Conservation (phyloP, 2,113 vertebrate genomes). For the Propithecus coquereli region DNA sequence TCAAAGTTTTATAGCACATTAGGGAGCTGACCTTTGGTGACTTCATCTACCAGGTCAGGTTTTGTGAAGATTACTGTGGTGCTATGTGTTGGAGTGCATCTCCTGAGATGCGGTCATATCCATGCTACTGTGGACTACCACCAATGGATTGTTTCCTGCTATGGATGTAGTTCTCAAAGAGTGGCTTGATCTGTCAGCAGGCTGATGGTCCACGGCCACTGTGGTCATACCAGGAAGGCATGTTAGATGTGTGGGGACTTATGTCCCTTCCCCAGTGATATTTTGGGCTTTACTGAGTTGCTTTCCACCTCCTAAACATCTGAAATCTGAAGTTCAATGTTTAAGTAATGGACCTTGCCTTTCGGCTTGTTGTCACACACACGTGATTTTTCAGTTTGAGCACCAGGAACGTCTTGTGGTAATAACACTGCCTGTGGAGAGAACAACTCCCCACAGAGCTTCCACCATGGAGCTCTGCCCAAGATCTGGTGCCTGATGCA, state of each 20-base stretch:
- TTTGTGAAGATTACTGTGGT: not conserved
- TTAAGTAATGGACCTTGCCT: not conserved
- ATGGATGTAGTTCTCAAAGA: not conserved
- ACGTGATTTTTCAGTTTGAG: not conserved
- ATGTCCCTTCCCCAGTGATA: not conserved
- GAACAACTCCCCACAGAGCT: not conserved
- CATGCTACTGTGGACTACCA: not conserved
- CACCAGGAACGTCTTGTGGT: not conserved
- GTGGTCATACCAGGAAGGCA: not conserved
- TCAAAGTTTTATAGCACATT: not conserved
- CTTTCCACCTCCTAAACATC: not conserved
- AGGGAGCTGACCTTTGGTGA: not conserved
- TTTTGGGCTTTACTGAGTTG: not conserved
- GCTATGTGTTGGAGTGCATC: no score
- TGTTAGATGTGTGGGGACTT: not conserved
- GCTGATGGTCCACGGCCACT: not conserved
- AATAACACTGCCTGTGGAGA: not conserved
- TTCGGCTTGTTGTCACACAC: accelerated
- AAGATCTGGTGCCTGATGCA: not conserved
- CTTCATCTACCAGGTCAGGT: not conserved
- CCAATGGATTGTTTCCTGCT: not conserved
- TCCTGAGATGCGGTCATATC: not conserved
- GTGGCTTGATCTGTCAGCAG: not conserved
- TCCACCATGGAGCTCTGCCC: not conserved
- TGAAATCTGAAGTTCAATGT: not conserved